These are phyloP conservation scores for Molossus alvarezi DNA, from an alignment of 2,797 vertebrate genomes.

Conservation along the genomic window DNA sequence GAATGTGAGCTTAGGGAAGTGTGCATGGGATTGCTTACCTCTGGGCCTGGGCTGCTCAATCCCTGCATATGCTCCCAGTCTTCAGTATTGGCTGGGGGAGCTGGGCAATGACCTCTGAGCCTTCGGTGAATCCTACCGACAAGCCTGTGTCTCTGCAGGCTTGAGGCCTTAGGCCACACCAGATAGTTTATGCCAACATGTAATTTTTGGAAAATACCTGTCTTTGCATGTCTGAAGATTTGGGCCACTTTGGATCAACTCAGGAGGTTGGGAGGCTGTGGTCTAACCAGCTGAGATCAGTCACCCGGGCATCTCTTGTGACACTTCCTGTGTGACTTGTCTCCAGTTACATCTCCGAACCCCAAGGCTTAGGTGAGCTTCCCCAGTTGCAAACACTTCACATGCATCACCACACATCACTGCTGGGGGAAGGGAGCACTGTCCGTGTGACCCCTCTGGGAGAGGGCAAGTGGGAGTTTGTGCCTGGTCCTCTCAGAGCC, in stretches of 20 bases:
- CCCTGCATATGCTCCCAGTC: background rate
- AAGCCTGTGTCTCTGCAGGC: background rate
- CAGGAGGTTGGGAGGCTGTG: background rate
- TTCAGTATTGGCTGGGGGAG: background rate
- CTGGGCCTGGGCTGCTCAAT: background rate
- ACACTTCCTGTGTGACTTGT: background rate
- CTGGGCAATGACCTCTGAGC: background rate
- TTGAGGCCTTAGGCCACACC: background rate
- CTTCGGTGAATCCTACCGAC: background rate
- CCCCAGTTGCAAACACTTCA: background rate
- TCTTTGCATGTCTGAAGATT: background rate
- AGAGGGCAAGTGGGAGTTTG: background rate
- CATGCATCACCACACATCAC: background rate
- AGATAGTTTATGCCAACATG: background rate
- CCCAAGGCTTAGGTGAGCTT: background rate
- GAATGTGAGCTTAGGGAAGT: background rate
- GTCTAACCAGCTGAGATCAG: background rate
- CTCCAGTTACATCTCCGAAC: background rate
- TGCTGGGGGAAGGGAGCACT: background rate
- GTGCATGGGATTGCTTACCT: background rate
- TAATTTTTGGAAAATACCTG: background rate
- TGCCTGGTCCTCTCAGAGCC: background rate
- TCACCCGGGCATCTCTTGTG: background rate
- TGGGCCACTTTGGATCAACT: background rate
- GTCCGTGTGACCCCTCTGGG: background rate